These are phyloP conservation scores for Torymus auratus DNA, from an alignment of 2,888 invertebrate species.

Conservation along the genomic window DNA sequence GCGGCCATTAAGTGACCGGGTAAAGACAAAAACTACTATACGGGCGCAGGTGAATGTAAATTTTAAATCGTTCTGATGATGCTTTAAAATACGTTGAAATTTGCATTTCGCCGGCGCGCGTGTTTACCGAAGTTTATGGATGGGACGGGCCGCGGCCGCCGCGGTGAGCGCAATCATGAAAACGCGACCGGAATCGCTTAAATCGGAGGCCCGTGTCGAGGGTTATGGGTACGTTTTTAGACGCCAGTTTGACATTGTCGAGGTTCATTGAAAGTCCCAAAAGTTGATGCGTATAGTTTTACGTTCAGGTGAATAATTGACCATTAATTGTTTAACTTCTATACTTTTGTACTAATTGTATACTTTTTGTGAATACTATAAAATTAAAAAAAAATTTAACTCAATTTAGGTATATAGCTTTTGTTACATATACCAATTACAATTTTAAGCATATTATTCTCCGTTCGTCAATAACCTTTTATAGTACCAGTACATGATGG, in stretches of 20 bases:
- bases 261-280: background rate
- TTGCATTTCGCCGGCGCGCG: slow-evolving; percentile 27
- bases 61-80: slow-evolving; percentile 42
- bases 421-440: no score
- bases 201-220: slow-evolving; percentile 12
- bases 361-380: no score
- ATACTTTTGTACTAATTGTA: no score
- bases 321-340: no score
- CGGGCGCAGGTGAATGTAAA: slow-evolving; percentile 34
- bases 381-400: no score
- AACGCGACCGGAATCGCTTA: slow-evolving; percentile 46
- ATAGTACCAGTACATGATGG: no score
- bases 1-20: slow-evolving; percentile 29
- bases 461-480: no score
- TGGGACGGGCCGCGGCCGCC: background rate
- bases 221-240: slow-evolving; percentile 1
- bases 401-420: no score
- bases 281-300: no score
- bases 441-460: no score
- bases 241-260: slow-evolving; percentile 12
- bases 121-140: slow-evolving; percentile 32
- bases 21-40: slow-evolving; percentile 28
- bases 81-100: slow-evolving; percentile 49
- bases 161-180: slow-evolving; percentile 31
- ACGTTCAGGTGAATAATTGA: no score